Conservation (phyloP, 2,113 vertebrate species). For the Pygoscelis antarcticus region DNA sequence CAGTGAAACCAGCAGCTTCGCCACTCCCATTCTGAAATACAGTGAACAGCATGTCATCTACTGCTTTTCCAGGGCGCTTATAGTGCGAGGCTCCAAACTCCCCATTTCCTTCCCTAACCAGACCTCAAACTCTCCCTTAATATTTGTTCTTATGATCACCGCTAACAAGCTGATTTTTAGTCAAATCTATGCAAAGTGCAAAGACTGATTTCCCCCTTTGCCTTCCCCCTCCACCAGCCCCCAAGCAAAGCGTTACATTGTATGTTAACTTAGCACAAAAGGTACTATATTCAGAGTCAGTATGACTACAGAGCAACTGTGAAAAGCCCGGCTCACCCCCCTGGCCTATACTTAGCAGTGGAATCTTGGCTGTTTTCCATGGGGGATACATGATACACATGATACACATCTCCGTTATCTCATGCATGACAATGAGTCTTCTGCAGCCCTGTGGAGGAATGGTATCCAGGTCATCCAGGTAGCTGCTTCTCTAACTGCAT, state of each 20-base stretch:
- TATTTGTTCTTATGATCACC: neutral
- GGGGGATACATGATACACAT: neutral
- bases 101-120: neutral
- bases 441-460: neutral
- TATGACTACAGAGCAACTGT: conserved; percentile 22
- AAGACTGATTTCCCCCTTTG: neutral
- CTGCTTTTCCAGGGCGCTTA: neutral
- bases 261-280: neutral
- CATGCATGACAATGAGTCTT: conserved; percentile 32
- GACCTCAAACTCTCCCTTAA: neutral
- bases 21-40: neutral
- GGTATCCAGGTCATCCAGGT: conserved; percentile 51
- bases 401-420: conserved; percentile 31
- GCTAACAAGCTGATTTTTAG: neutral
- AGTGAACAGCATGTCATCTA: neutral
- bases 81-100: neutral
- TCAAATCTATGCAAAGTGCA: neutral
- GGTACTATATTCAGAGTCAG: neutral
- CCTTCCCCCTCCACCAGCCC: neutral
- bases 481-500: neutral
- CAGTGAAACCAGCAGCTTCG: neutral
- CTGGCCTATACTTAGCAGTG: conserved; percentile 59
- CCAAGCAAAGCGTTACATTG: neutral
- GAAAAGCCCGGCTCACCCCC: neutral
- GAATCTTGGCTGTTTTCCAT: conserved; percentile 54